Conservation (phyloP, 1,140 invertebrate genomes). For the Sinella curviseta region DNA sequence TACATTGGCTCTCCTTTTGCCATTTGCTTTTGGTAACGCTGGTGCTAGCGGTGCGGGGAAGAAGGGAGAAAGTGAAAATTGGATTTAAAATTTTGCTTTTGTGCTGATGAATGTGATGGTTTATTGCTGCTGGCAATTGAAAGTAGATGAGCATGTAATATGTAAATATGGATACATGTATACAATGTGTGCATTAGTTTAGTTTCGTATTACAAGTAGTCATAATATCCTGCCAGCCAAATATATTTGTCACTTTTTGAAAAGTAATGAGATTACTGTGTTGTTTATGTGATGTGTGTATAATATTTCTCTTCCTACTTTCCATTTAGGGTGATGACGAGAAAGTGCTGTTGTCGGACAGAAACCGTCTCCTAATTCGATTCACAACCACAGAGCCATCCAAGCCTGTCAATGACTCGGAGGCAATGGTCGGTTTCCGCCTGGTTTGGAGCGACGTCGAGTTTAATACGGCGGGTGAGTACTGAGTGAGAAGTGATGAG, state of each 20-base stretch:
- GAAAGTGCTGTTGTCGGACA: constrained; percentile 50
- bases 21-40: too few species aligned
- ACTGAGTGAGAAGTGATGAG: background rate
- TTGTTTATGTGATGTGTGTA: background rate
- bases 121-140: too few species aligned
- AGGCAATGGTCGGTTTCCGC: constrained; percentile 51
- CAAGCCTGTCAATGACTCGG: constrained; percentile 34
- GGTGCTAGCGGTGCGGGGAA: too few species aligned
- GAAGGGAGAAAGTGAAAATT: background rate
- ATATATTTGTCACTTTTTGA: too few species aligned
- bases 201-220: background rate
- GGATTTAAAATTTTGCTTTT: background rate
- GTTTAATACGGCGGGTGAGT: constrained; percentile 48
- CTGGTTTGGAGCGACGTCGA: constrained; percentile 54
- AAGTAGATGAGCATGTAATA: too few species aligned
- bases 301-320: background rate
- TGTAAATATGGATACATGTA: too few species aligned
- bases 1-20: too few species aligned
- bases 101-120: background rate
- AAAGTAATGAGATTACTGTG: background rate
- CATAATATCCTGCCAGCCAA: background rate
- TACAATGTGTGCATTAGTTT: too few species aligned
- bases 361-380: constrained; percentile 54
- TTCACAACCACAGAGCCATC: constrained; percentile 43
- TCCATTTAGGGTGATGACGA: constrained; percentile 49